Base-by-base conservation (phyloP, 1,140 invertebrate genomes). In the Orussus abietinus region DNA sequence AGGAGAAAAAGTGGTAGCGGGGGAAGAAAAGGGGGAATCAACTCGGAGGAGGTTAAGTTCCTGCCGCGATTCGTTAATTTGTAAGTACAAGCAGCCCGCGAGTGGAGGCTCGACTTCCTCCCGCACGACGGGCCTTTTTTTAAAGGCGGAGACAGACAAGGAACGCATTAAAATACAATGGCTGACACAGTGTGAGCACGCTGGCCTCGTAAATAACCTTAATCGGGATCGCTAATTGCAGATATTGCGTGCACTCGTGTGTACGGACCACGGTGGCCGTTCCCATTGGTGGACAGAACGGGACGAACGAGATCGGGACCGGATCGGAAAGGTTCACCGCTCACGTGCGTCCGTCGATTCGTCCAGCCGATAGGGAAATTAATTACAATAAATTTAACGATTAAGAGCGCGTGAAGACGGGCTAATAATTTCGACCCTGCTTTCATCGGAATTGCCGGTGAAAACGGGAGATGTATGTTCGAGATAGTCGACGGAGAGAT, bases 201-300 rank as follows among this genome's bases (percentile, higher is more conserved):
- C 57, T 49, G 43, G 45, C 58, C 63, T 68, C 69, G 58, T 73
- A 73, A 70, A 73, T 72, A 69, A 69, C 61, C 57, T 70, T 72
- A 73, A 71, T 72, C 69, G 65, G 66, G 59, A 69, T 73, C 56
- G 60, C 65, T 73, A 73, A 73, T 73, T 73, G 67, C 64, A 66
- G 65, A 71, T 71, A 64, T 55, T 28, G 39, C 47, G 53, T 45
- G 49, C 43, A 46, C 45, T 58, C 51, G 49, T 50, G 51, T 57
- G 49, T 54, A 59, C 51, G 48, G 47, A 41, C 53, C 44, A 50
- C 35, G 59, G 55, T 40, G 43, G 45, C 45, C 54, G 60, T 66
- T 69, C 66, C 50, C 59, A 63, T 72, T 63, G 28, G 63, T 53
- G 15, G 9, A 15, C 33, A 21, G 21, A 3, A 21, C 5, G 12